Conservation (phyloP, 2,797 vertebrate genomes). For the Oryzias dopingdopingensis region DNA sequence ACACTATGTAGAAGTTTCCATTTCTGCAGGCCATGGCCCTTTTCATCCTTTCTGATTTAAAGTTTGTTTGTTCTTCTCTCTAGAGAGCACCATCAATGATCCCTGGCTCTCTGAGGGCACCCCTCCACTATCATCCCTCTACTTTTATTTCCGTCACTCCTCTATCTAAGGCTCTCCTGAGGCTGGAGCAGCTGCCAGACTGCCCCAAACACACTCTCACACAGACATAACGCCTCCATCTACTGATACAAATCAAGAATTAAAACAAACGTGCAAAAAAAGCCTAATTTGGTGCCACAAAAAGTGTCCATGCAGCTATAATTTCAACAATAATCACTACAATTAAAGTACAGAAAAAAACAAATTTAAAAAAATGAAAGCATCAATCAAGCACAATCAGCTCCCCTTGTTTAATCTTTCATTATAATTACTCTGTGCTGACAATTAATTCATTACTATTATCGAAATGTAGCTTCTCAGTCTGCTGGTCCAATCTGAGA, state of each 20-base stretch:
- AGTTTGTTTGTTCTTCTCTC: constrained; percentile 80
- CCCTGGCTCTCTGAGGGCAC: constrained; percentile 66
- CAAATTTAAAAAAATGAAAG: constrained; percentile 6
- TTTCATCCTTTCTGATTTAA: constrained; percentile 76
- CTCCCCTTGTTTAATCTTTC: constrained; percentile 30
- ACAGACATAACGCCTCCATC: constrained; percentile 10
- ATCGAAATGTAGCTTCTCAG: constrained; percentile 15
- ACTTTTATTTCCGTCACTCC: constrained; percentile 74
- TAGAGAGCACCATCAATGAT: constrained; percentile 74
- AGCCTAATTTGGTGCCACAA: constrained; percentile 6
- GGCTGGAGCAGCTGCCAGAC: constrained; percentile 54
- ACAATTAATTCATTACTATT: constrained; percentile 19
- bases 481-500: constrained; percentile 8
- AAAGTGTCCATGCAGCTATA: background rate
- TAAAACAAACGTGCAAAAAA: constrained; percentile 14
- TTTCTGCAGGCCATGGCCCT: constrained; percentile 72
- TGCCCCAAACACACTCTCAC: constrained; percentile 15
- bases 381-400: constrained; percentile 16
- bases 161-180: constrained; percentile 59
- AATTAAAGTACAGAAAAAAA: constrained; percentile 16
- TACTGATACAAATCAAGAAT: constrained; percentile 25
- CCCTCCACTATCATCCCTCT: constrained; percentile 70
- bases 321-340: constrained; percentile 3
- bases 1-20: constrained; percentile 59
- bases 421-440: constrained; percentile 16